Conservation (phyloP, 1,140 invertebrate species). For the Atta cephalotes region DNA sequence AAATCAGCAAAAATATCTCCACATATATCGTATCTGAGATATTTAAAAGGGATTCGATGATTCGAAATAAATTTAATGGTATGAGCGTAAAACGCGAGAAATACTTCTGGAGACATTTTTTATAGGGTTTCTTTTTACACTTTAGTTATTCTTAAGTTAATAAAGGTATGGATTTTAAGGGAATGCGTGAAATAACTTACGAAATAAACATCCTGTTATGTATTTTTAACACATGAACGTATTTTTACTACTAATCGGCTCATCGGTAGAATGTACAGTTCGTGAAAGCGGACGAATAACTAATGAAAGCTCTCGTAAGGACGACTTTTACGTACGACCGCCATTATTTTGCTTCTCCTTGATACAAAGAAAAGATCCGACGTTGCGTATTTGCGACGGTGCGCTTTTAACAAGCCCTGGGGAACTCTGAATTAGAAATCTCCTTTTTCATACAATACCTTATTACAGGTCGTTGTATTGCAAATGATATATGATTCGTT, state of each 20-base stretch:
- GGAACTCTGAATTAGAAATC: constrained; percentile 22
- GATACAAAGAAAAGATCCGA: constrained; percentile 60
- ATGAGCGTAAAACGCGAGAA: background rate
- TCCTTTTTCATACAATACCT: background rate
- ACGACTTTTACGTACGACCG: constrained; percentile 52
- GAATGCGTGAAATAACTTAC: background rate
- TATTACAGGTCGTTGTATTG: background rate
- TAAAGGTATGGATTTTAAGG: constrained; percentile 15
- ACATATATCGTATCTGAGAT: background rate
- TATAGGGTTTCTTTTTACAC: constrained; percentile 6
- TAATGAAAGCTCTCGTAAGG: constrained; percentile 56
- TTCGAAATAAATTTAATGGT: constrained; percentile 20
- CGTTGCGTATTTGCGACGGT: background rate
- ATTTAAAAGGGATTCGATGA: background rate
- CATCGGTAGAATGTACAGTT: constrained; percentile 13
- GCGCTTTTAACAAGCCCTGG: background rate
- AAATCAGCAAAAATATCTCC: too few species aligned
- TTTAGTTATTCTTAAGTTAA: constrained; percentile 1
- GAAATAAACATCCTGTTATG: background rate
- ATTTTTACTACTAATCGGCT: constrained; percentile 45
- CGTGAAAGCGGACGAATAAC: constrained; percentile 20
- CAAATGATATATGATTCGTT: background rate
- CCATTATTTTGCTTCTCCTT: constrained; percentile 55
- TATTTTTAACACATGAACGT: background rate
- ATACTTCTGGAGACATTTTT: background rate